Base-by-base conservation (phyloP, 2,888 invertebrate species). In the Trissoscelio sp. region DNA sequence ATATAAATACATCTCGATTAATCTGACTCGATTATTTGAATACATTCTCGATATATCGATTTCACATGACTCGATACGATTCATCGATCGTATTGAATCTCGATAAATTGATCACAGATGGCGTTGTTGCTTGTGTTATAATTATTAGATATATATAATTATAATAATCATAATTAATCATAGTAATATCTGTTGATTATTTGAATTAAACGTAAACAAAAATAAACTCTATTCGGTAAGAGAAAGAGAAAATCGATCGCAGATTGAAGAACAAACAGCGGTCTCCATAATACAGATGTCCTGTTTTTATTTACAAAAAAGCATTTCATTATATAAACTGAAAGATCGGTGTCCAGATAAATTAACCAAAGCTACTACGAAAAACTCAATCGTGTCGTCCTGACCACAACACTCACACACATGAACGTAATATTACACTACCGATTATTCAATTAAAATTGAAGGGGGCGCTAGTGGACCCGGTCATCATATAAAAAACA, bases 91-190 rank as follows among this genome's bases (percentile, higher is more conserved):
- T 12, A 31, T 5, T 48, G 6, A 22, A 44, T 48, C 12, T 42
- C 46, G 24, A 53, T 44, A 53, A 42, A 20, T 53, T 73, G 73
- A 73, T 73, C 73, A 73, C 73, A 73, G 73, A 73, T 73, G 73
- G 73, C 64, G 46, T 44, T 55, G 44, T 37, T 18, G 4, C 9
- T 9, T 53, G 7, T 31, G 9, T 5, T 16, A 44, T 64, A n/a
- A 64, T n/a, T 18, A 18, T 62, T 16, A 42, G 24, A 5, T 24
- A 16, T 34, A 9, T 9, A 31, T 55, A 58, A 58, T 58, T 55
- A 5, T 5, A 28, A 5, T 28, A 28, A n/a, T n/a, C n/a, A n/a
- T n/a, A n/a, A n/a, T n/a, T n/a, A n/a, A n/a, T n/a, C n/a, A n/a
- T n/a, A n/a, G n/a, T n/a, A n/a, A n/a, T n/a, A n/a, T n/a, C n/a